These are phyloP conservation scores for Amphibalanus amphitrite DNA, from an alignment of 1,140 invertebrate genomes.

Conservation along the genomic window DNA sequence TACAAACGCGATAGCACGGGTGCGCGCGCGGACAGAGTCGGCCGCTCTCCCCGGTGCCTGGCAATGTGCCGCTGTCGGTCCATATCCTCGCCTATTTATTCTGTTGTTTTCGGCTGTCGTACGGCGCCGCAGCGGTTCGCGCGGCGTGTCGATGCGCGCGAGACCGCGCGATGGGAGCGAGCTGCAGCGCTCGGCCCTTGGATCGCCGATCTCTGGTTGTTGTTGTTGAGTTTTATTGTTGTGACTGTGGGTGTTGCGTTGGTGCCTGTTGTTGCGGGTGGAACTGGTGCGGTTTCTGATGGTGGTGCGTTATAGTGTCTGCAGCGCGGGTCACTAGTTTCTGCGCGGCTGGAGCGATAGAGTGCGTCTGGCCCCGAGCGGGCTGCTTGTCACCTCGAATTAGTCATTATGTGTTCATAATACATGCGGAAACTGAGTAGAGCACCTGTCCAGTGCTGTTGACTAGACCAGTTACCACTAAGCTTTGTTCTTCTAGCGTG, in stretches of 20 bases:
- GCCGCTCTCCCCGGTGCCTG: background rate
- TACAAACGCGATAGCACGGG: background rate
- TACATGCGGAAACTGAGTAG: background rate
- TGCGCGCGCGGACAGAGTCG: background rate
- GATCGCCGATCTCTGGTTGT: background rate
- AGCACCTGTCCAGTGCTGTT: background rate
- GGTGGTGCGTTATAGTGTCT: background rate
- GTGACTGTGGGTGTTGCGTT: background rate
- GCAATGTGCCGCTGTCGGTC: background rate
- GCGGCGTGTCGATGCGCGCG: too few species aligned
- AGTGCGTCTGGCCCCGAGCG: background rate
- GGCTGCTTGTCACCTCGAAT: background rate
- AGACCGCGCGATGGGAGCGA: background rate
- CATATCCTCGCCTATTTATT: background rate
- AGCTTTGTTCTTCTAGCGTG: background rate
- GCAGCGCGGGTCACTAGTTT: background rate
- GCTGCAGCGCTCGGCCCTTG: background rate
- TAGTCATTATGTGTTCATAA: background rate
- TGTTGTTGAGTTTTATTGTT: background rate
- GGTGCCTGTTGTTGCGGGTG: background rate
- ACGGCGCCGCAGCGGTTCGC: too few species aligned
- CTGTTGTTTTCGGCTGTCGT: background rate
- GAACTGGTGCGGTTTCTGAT: background rate
- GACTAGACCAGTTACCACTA: background rate
- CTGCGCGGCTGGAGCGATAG: too few species aligned